Evolutionary conservation across 2,888 invertebrate species (phyloP).

Genomic region (Drosophila tanythrix): DNA sequence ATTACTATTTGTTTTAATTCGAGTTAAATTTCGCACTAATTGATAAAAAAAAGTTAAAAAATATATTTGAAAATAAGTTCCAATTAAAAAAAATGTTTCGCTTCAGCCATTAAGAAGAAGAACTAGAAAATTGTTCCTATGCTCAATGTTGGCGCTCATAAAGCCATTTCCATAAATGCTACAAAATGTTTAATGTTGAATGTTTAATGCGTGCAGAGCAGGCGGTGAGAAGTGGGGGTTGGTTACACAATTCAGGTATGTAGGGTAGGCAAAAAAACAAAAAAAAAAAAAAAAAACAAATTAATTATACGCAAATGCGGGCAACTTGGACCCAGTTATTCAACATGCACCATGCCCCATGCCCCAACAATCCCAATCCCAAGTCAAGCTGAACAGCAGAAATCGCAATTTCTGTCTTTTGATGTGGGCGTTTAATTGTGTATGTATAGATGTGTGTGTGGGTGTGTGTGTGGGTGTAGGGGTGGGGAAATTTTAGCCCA

Average conservation of each 20-base stretch:
- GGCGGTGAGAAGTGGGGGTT: neutral
- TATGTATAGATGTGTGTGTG: slow-evolving; percentile 7
- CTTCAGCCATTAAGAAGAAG: neutral
- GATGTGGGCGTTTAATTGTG: slow-evolving; percentile 38
- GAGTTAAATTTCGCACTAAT: neutral
- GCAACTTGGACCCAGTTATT: slow-evolving; percentile 32
- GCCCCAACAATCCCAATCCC: neutral
- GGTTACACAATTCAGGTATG: neutral
- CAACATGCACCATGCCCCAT: neutral
- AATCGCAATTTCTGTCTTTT: slow-evolving; percentile 51
- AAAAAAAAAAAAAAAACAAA: slow-evolving; percentile 62
- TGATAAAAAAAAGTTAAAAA: neutral
- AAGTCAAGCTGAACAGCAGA: slow-evolving; percentile 41
- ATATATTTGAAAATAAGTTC: neutral
- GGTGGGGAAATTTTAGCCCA: slow-evolving; percentile 53
- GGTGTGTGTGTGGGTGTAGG: neutral
- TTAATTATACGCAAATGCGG: slow-evolving; percentile 70
- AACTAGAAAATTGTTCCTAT: slow-evolving; percentile 35
- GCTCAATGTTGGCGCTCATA: slow-evolving; percentile 46
- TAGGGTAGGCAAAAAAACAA: slow-evolving; percentile 8
- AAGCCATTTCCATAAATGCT: slow-evolving; percentile 75
- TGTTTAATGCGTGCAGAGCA: slow-evolving; percentile 1
- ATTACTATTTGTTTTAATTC: neutral
- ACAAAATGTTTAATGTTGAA: slow-evolving; percentile 56
- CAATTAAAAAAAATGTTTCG: neutral